Conservation (phyloP, 2,113 vertebrate species). For the Muscicapa adusta region DNA sequence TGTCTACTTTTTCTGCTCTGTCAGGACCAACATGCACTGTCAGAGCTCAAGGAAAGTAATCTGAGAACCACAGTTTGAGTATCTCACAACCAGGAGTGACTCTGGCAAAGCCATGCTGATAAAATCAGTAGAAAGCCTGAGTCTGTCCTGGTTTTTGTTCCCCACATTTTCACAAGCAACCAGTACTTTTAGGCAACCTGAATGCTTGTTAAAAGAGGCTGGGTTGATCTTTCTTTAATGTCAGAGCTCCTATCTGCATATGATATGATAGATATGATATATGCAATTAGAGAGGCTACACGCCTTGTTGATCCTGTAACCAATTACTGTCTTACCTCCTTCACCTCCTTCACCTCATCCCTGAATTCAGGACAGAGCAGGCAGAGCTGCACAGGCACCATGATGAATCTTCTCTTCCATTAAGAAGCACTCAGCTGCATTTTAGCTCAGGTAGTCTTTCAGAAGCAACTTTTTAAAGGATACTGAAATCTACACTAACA, state of each 20-base stretch:
- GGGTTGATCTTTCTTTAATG: neutral
- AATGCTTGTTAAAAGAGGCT: neutral
- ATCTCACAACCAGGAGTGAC: neutral
- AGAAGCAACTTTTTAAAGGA: neutral
- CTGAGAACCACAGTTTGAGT: neutral
- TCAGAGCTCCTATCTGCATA: neutral
- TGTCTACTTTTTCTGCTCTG: neutral
- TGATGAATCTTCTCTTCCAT: neutral
- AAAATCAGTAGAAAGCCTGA: neutral
- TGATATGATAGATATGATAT: too few relatives aligned
- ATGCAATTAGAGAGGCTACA: neutral
- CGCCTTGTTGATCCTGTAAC: neutral
- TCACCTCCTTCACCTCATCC: neutral
- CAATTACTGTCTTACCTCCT: neutral
- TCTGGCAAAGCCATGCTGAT: neutral
- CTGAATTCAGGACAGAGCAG: neutral
- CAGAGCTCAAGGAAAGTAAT: neutral
- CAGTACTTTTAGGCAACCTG: neutral
- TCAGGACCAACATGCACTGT: neutral
- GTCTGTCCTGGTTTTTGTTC: neutral
- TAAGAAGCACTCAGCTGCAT: neutral
- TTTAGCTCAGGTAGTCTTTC: neutral
- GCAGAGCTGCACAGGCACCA: neutral
- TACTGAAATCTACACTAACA: neutral
- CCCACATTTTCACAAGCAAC: neutral